Base-by-base conservation (phyloP, 2,888 invertebrate genomes). In the Sarcophaga caerulescens region DNA sequence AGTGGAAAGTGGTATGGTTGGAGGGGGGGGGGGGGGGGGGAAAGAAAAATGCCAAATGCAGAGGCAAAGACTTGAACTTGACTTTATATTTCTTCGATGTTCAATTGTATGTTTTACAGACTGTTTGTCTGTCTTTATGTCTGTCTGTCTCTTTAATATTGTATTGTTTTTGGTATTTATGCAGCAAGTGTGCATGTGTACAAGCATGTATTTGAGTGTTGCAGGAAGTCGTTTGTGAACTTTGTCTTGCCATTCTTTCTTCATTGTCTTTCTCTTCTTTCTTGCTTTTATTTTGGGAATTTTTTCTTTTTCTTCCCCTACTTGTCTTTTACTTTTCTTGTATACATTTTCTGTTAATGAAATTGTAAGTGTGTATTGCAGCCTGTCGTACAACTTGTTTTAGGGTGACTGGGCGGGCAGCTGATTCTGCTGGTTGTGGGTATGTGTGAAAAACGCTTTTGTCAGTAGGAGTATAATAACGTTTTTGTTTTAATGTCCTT, bases 201-300 rank as follows among this genome's bases (percentile, higher is more conserved):
- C 3, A 45, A 47, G 68, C 10, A 19, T 66, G n/a, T 82, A 23
- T 35, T 44, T 62, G 73, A 73, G 25, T 78, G 63, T 25, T 65
- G 44, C 84, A 84, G 84, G 84, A 84, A 84, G 79, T 84, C 84
- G 79, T 75, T 84, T 80, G 78, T 75, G 70, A 84, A 80, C 75
- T 84, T 84, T 84, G 79, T 84, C 84, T 84, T 84, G 79, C 60
- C 12, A 81, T 68, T 21, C n/a, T 17, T 70, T 77, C 65, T 70
- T 35, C 35, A 35, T 35, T 35, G 35, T 35, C 35, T 47, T 44
- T 52, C 23, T 65, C 65, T 63, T n/a, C 21, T 68, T 65, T 62
- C 35, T 23, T 35, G 1, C 14, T 45, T 73, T 21, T 44, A 17
- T 17, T 3, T 52, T 47, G 8, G 12, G 10, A 6, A 35, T 35